Evolutionary conservation across 2,888 invertebrate species (phyloP), one percentile per base, ranked within the genome.

Genomic region (Orthonevra nobilis): DNA sequence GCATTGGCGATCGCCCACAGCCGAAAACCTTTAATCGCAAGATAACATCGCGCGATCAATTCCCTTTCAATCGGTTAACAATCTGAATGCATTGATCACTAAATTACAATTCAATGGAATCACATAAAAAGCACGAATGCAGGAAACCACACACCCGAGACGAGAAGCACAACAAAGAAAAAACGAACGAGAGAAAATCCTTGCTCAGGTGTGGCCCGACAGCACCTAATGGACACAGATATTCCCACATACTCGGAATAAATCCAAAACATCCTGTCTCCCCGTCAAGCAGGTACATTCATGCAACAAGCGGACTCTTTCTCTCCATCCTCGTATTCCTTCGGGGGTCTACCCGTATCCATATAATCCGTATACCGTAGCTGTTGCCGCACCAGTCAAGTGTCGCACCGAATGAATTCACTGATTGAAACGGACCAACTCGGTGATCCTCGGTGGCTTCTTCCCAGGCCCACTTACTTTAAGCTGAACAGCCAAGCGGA

Each of bases 161-260:
- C 15, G 5, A 48, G 38, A 10, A 34, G 32, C 12, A 15, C 10
- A n/a, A 38, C 3, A 26, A 19, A 58, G 6, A 9, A 17, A 36
- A 34, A 10, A 2, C 52, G 10, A 4, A 20, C 9, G 26, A 61
- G 38, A 7, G 42, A 26, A 70, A 32, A 52, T 42, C n/a, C n/a
- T 26, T 48, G 30, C 79, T 79, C 79, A 79, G 79, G 79, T 79
- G 79, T 79, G 79, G 79, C 79, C 79, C 79, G 28, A 79, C 66
- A 79, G 79, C 79, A 79, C 79, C 73, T 79, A 79, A 79, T 79
- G 79, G 73, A 79, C 73, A 79, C 79, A 73, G 79, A 50, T 66
- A 79, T 79, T 79, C 79, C 66, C 77, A 72, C 72, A 75, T 64
- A 58, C 10, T 12, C 12, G 30, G 28, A 50, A 32, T 58, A 56